Evolutionary conservation across 2,113 vertebrate genomes (phyloP), one percentile per base, ranked within the genome.

Genomic region (Boulengerochromis microlepis): DNA sequence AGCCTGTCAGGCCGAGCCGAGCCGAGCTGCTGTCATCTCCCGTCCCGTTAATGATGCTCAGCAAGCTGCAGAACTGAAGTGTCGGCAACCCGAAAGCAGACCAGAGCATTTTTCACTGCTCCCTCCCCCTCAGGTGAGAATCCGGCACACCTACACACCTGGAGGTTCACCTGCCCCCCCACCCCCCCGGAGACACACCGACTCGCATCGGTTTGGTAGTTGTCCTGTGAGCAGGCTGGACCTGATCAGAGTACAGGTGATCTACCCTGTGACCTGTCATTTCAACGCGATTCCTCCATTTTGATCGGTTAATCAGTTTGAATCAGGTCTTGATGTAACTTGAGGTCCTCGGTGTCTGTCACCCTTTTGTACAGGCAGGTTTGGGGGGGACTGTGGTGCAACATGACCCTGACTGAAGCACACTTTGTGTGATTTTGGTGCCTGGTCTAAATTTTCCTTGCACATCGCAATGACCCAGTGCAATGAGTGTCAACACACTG

Each of bases 61-160:
- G 84, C 59, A 16, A 45, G 64, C 89, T 52, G 89, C 88, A 24
- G 86, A 78, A 90, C 90, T 82, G 80, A 91, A 91, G 90, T 42
- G 24, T 82, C 47, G 26, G 83, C 86, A 18, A 85, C 82, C 86
- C 85, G 90, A 88, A 56, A 52, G 81, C 86, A 86, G 76, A 86
- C 19, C 90, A 2, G 35, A 88, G 18, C 83, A 76, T 50, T 16
- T 53, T 13, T 12, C 31, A 35, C 38, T 10, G 52, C 5, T 80
- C 42, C 42, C 24, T 50, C 89, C 38, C 85, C 47, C 52, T 86
- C 90, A 94, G 94, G 94, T 94, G 89, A 94, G 93, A 78, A 59
- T 82, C 47, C 54, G 15, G 19, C n/a, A n/a, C n/a, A n/a, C n/a
- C 52, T 54, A 59, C 83, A 84, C 89, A 93, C 89, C 92, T 92